Evolutionary conservation across 2,797 vertebrate species (phyloP).

Genomic region (Sebastes cheni): DNA sequence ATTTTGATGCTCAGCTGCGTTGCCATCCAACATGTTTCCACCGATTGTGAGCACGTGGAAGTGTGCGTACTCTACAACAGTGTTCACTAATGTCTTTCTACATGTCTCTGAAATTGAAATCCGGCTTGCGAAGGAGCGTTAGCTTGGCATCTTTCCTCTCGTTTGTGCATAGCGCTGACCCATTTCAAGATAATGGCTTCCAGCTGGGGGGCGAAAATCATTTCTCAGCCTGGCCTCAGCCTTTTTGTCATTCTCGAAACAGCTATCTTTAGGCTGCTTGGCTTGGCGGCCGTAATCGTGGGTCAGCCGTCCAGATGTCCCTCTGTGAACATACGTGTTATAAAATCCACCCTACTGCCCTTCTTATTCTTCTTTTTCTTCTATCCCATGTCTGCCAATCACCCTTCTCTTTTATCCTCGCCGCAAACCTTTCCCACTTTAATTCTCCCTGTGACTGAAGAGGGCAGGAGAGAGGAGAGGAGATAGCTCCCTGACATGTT

Average conservation of each 20-base stretch:
- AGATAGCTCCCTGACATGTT: conserved; percentile 54
- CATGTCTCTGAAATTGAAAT: conserved; percentile 7
- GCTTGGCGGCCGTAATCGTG: neutral
- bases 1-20: no score
- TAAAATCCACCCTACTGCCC: neutral
- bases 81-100: neutral
- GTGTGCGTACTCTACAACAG: neutral
- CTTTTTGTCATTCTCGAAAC: conserved; percentile 4
- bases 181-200: conserved; percentile 17
- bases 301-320: neutral
- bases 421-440: conserved; percentile 42
- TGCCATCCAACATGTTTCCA: neutral
- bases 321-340: neutral
- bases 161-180: neutral
- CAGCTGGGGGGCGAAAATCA: neutral
- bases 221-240: neutral
- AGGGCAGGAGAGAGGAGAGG: neutral
- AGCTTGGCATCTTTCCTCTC: neutral
- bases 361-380: neutral
- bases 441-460: conserved; percentile 31
- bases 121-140: neutral
- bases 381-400: conserved; percentile 21
- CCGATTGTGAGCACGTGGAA: neutral
- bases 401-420: conserved; percentile 26
- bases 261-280: neutral